Percentiles rank a stretch among this genome's conserved stretches.
These are phyloP conservation scores for Chymomyza costata DNA, from an alignment of 1,140 invertebrate genomes.

Conservation along the genomic window DNA sequence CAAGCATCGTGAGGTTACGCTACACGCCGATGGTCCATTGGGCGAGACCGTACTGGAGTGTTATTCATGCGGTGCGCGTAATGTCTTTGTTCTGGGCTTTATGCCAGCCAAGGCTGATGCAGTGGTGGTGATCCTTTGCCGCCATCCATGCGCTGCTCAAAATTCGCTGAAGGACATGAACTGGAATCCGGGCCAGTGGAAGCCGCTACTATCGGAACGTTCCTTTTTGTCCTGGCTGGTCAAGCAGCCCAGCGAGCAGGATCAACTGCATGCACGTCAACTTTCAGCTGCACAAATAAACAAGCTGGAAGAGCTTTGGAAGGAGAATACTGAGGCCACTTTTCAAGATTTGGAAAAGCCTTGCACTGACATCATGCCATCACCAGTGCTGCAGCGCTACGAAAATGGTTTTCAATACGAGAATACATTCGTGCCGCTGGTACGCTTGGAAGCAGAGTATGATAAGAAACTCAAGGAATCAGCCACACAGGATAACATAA, in stretches of 20 bases:
- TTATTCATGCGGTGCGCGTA: conserved; percentile 97
- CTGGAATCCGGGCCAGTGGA: conserved; percentile 99
- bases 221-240: conserved; percentile 97
- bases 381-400: conserved; percentile 94
- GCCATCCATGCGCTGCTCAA: conserved; percentile 97
- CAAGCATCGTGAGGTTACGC: conserved; percentile 97
- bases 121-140: conserved; percentile 96
- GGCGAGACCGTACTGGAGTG: conserved; percentile 98
- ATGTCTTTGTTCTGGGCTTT: conserved; percentile 98
- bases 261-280: conserved; percentile 94
- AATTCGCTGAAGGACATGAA: conserved; percentile 97
- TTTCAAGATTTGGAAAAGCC: conserved; percentile 98
- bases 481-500: conserved; percentile 97
- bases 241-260: conserved; percentile 94
- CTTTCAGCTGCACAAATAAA: conserved; percentile 97
- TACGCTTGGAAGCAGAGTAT: conserved; percentile 98
- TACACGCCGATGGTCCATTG: conserved; percentile 96
- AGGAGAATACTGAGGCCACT: conserved; percentile 97
- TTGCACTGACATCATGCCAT: conserved; percentile 96
- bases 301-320: conserved; percentile 98
- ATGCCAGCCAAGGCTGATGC: conserved; percentile 99
- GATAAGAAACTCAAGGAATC: conserved; percentile 98
- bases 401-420: conserved; percentile 99
- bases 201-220: conserved; percentile 95
- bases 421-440: conserved; percentile 97